A percentile compares a stretch with the other conserved stretches of the same genome.
Conservation (phyloP, 2,888 invertebrate species). For the Glyphotaelius pellucidus region DNA sequence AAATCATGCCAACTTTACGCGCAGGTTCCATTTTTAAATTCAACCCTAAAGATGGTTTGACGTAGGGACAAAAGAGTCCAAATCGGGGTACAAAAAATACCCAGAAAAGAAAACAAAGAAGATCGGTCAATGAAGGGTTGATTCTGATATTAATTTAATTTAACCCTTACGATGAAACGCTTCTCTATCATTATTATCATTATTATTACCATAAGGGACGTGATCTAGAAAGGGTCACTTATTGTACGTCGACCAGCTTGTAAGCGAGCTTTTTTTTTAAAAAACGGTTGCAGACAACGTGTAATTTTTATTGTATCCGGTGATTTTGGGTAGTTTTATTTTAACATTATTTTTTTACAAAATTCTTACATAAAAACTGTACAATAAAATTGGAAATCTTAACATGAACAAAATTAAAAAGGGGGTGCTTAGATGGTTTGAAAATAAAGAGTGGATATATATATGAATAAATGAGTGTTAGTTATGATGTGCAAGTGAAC, state of each 20-base stretch:
- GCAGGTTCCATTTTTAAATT: conserved; percentile 5
- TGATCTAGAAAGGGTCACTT: conserved; percentile 44
- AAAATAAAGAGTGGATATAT: too few relatives aligned
- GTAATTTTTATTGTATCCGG: conserved; percentile 42
- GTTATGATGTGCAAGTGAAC: too few relatives aligned
- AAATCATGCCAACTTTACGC: neutral
- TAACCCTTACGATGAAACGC: conserved; percentile 52
- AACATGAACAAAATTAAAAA: too few relatives aligned
- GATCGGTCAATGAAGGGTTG: conserved; percentile 62
- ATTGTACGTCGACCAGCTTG: conserved; percentile 37
- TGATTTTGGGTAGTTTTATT: neutral
- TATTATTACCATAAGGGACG: conserved; percentile 26
- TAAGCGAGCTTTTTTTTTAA: conserved; percentile 37
- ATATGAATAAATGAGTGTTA: too few relatives aligned
- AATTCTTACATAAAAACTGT: too few relatives aligned
- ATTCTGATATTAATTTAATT: conserved; percentile 64
- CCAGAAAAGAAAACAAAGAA: conserved; percentile 36
- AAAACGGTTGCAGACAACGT: conserved; percentile 14
- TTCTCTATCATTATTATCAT: conserved; percentile 52
- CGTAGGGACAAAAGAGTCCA: conserved; percentile 29
- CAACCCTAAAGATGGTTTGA: conserved; percentile 24
- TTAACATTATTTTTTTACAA: too few relatives aligned
- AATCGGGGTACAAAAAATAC: conserved; percentile 31
- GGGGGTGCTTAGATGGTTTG: too few relatives aligned
- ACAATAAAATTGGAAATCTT: too few relatives aligned